Conservation (phyloP, 2,113 vertebrate genomes). For the Caloenas nicobarica region DNA sequence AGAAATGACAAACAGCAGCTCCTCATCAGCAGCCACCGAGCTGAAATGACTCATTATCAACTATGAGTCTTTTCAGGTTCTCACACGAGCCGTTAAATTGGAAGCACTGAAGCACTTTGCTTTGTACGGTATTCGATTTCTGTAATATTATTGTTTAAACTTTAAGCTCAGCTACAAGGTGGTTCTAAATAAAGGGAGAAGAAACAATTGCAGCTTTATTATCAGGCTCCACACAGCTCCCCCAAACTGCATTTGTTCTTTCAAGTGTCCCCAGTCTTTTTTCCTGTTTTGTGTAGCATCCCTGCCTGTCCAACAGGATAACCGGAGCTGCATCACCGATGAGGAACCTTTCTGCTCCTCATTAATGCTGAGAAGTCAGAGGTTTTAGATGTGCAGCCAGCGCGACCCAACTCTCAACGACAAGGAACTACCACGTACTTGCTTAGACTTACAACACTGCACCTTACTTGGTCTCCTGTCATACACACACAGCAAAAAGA, state of each 20-base stretch:
- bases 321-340: neutral
- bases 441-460: neutral
- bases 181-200: neutral
- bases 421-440: neutral
- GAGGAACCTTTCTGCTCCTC: neutral
- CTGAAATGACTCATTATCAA: neutral
- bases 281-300: neutral
- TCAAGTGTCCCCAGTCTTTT: neutral
- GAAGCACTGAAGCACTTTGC: neutral
- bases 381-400: neutral
- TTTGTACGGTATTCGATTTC: neutral
- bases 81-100: neutral
- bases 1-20: neutral
- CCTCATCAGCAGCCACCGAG: neutral
- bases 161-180: neutral
- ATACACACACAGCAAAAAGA: neutral
- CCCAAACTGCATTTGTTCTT: neutral
- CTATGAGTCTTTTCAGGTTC: neutral
- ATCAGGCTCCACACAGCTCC: neutral
- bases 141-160: neutral
- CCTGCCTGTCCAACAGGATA: neutral
- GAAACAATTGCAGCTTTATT: neutral
- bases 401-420: neutral
- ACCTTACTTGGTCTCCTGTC: neutral
- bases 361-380: neutral